Conservation (phyloP, 1,140 invertebrate genomes). For the Leptopilina clavipes region DNA sequence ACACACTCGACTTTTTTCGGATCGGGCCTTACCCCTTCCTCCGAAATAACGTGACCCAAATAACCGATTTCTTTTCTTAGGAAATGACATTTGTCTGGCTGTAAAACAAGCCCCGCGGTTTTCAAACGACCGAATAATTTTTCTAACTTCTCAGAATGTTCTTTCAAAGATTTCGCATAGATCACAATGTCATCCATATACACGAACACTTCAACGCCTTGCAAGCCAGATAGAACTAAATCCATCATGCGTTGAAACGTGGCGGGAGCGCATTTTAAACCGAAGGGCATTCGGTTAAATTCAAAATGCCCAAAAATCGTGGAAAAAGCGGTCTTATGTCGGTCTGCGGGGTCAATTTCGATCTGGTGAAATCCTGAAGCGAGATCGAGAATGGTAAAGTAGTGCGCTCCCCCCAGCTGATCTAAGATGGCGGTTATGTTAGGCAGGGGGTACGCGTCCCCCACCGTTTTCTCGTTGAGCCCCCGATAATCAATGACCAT, state of each 20-base stretch:
- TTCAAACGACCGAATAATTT: too few relatives aligned
- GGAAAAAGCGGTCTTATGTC: slow-evolving; percentile 15
- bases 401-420: not conserved
- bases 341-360: not conserved
- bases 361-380: slow-evolving; percentile 25
- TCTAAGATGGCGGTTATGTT: slow-evolving; percentile 19
- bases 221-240: slow-evolving; percentile 36
- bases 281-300: slow-evolving; percentile 28
- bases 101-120: too few relatives aligned
- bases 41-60: too few relatives aligned
- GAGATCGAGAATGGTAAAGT: slow-evolving; percentile 19
- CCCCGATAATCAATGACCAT: too few relatives aligned
- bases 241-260: slow-evolving; percentile 38
- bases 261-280: slow-evolving; percentile 9
- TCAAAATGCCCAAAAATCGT: not conserved
- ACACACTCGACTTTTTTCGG: too few relatives aligned
- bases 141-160: slow-evolving; percentile 34
- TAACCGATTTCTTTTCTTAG: slow-evolving; percentile 52
- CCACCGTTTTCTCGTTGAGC: too few relatives aligned
- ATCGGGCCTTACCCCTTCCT: too few relatives aligned
- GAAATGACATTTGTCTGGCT: slow-evolving; percentile 62
- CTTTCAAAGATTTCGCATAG: too few relatives aligned
- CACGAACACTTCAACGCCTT: slow-evolving; percentile 42
- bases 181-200: slow-evolving; percentile 49
- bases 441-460: too few relatives aligned